Evolutionary conservation across 2,888 invertebrate species (phyloP), one percentile per base, ranked within the genome.

Genomic region (Heliconius erato): DNA sequence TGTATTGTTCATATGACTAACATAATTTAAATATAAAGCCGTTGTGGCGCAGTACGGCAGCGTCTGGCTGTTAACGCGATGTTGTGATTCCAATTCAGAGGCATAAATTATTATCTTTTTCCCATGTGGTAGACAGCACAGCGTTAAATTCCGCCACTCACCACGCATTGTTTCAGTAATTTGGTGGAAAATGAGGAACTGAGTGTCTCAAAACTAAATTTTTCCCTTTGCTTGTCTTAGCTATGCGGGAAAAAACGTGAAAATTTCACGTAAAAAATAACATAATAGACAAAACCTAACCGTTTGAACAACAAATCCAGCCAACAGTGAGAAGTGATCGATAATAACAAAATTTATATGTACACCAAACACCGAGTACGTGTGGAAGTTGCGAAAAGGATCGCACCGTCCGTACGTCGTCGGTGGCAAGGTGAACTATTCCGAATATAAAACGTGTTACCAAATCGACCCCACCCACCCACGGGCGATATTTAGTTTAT

Each of bases 371-470:
- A 72, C 26, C 44, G 32, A 35, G 14, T 79, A 82, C 81, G 83
- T 81, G 85, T 80, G 78, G 69, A 76, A 59, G 81, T 87, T 87
- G 85, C 85, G 85, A 86, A 86, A 87, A 85, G 77, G 77, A 85
- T 84, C 84, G 83, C 85, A 83, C 80, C 81, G 84, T 81, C 16
- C 65, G 28, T 23, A 23, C 54, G 54, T 67, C 67, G 28, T 74
- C 79, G 83, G 65, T 69, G 82, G 85, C 81, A 72, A 77, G 83
- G 85, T 84, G 84, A 85, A 84, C 84, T 80, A 77, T 78, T 84
- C 82, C 68, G 83, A 86, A 87, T 86, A 86, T 85, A 86, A 87
- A 81, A 83, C 82, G 68, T 40, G 79, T 87, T 87, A 85, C 86
- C 74, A 84, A 83, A 86, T 83, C 74, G 82, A 80, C 80, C 84